phyloP scores from a whole-genome alignment of 2,888 invertebrate genomes.

The Folsomia manolachei region DNA sequence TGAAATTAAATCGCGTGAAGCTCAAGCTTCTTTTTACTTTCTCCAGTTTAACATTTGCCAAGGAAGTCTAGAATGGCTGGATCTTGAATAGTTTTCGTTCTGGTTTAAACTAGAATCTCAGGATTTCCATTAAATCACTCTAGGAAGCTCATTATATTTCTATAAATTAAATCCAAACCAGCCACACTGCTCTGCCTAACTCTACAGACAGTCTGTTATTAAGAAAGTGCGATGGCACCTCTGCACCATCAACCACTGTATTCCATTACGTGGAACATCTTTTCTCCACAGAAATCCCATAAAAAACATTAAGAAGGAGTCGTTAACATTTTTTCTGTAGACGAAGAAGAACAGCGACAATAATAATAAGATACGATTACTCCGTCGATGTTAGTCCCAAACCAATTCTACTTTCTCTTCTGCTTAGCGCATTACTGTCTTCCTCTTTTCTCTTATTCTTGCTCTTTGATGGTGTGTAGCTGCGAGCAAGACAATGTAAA shows the following conservation, averaged over 20 bases:
- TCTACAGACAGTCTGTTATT: background rate
- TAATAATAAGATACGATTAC: conserved; percentile 1
- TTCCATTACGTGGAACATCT: conserved; percentile 17
- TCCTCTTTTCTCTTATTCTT: background rate
- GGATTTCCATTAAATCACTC: conserved; percentile 13
- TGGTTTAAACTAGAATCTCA: conserved; percentile 11
- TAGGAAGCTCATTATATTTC: conserved; percentile 23
- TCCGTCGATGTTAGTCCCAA: background rate
- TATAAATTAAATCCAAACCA: conserved; percentile 24
- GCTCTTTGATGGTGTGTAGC: too few relatives aligned
- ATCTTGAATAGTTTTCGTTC: too few relatives aligned
- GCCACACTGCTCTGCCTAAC: too few relatives aligned
- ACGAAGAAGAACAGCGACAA: background rate
- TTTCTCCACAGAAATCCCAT: conserved; percentile 28
- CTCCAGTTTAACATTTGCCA: too few relatives aligned
- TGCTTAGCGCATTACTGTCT: background rate
- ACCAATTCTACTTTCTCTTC: background rate
- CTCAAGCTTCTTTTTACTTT: too few relatives aligned
- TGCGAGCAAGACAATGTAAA: background rate
- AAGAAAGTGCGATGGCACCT: background rate
- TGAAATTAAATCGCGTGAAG: too few relatives aligned
- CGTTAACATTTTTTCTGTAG: conserved; percentile 27
- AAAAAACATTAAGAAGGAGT: conserved; percentile 34
- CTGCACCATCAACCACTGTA: background rate
- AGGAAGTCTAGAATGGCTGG: too few relatives aligned